Percentiles rank a stretch among this genome's conserved stretches.
These are phyloP conservation scores for Pseudochirops corinnae DNA, from an alignment of 2,797 vertebrate species.

Conservation along the genomic window DNA sequence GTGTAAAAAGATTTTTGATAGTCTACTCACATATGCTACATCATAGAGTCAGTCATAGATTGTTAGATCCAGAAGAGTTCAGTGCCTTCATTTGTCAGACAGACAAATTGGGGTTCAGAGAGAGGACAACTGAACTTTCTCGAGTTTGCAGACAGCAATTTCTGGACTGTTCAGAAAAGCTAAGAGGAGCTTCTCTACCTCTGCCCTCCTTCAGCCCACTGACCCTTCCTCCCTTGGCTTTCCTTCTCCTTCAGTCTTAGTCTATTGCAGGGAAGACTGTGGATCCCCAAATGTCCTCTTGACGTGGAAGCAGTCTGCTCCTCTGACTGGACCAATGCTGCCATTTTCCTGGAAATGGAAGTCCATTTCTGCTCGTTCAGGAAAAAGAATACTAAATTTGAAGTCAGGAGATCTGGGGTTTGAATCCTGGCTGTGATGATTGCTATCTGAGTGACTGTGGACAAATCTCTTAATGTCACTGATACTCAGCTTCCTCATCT, in stretches of 20 bases:
- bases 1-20: not conserved
- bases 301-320: not conserved
- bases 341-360: not conserved
- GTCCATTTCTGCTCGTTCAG: not conserved
- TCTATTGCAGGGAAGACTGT: not conserved
- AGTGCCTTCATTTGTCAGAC: not conserved
- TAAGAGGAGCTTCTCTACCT: not conserved
- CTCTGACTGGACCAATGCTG: not conserved
- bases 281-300: not conserved
- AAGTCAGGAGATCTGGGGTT: not conserved
- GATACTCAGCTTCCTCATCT: not conserved
- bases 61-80: not conserved
- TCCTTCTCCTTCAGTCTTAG: not conserved
- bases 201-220: not conserved
- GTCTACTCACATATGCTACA: not conserved
- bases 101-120: not conserved
- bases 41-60: not conserved
- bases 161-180: not conserved
- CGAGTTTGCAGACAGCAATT: not conserved
- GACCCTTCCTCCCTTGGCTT: not conserved
- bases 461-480: not conserved
- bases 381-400: not conserved
- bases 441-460: not conserved
- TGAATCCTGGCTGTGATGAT: not conserved
- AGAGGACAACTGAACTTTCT: not conserved